Conservation (phyloP, 2,797 vertebrate genomes). For the Glossophaga mutica region DNA sequence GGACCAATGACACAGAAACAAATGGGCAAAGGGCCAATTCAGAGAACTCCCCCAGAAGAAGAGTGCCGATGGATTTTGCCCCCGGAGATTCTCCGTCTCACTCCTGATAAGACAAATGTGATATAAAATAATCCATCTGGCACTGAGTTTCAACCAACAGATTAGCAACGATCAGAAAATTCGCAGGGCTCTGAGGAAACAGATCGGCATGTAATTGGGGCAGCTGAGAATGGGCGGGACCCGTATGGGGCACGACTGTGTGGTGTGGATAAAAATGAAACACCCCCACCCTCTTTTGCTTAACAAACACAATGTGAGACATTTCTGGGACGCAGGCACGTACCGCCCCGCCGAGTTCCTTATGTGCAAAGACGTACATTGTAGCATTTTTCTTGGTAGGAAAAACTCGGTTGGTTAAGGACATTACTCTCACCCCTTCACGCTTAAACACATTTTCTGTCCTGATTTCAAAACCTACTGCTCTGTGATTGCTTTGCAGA, state of each 20-base stretch:
- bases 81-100: not conserved
- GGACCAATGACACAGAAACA: accelerated
- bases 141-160: not conserved
- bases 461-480: not conserved
- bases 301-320: not conserved
- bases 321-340: accelerated
- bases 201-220: accelerated
- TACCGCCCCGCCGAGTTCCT: too few relatives aligned
- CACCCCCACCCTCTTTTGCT: accelerated
- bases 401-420: not conserved
- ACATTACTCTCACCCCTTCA: accelerated
- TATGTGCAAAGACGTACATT: too few relatives aligned
- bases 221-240: not conserved
- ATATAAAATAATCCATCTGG: accelerated
- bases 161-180: accelerated
- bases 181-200: not conserved
- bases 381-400: too few relatives aligned
- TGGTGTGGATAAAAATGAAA: not conserved
- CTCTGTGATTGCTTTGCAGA: too few relatives aligned
- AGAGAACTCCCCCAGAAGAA: too few relatives aligned
- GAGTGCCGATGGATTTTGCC: accelerated
- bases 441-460: not conserved
- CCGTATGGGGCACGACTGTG: accelerated
- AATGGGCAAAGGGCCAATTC: too few relatives aligned
- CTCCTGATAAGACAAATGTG: too few relatives aligned